These are phyloP conservation scores for Anser brachyrhynchus DNA, from an alignment of 2,113 vertebrate genomes.

Conservation along the genomic window DNA sequence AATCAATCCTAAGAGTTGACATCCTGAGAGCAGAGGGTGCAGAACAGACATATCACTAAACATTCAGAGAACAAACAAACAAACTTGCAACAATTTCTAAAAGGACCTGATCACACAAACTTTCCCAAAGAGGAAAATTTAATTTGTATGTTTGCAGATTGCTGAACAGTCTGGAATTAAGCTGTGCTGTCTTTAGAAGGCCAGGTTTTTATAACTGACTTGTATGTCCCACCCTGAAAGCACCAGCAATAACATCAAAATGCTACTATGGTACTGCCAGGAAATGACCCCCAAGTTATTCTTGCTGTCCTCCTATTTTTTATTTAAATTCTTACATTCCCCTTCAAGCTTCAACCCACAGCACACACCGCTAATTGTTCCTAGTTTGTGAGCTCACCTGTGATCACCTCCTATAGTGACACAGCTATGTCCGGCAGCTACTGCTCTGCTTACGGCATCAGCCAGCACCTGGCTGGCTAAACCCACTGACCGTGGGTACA, in stretches of 20 bases:
- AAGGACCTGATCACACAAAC: not conserved
- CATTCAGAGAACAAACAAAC: not conserved
- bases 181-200: not conserved
- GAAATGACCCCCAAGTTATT: fast-evolving
- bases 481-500: slow-evolving; percentile 91
- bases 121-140: not conserved
- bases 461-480: slow-evolving; percentile 87
- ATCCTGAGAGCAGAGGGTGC: not conserved
- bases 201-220: not conserved
- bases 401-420: slow-evolving; percentile 95
- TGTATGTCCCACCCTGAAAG: not conserved
- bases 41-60: not conserved
- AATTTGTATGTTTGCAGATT: not conserved
- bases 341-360: not conserved
- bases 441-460: slow-evolving; percentile 84
- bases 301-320: not conserved
- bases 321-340: not conserved
- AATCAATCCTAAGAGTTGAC: not conserved
- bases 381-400: slow-evolving; percentile 80
- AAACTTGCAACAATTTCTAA: not conserved
- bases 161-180: not conserved
- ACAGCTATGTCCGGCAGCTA: slow-evolving; percentile 88
- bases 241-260: not conserved
- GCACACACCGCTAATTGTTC: not conserved
- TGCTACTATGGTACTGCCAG: not conserved